Evolutionary conservation across 1,140 invertebrate species (phyloP).

Genomic region (Macrocentrus cingulum): DNA sequence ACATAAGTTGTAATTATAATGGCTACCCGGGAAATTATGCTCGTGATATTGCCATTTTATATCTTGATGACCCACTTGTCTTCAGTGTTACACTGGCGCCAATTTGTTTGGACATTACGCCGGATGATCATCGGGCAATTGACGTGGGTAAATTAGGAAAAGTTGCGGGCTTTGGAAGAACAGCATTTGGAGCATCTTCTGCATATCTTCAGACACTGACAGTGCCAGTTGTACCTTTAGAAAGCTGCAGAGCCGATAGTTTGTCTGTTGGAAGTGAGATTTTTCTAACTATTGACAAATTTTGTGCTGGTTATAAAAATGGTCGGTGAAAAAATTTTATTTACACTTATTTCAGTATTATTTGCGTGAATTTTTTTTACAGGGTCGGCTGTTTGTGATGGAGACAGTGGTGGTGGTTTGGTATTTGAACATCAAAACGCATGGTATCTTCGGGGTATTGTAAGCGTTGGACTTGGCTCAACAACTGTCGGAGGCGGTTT

Average conservation of each 20-base stretch:
- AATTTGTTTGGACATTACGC: slow-evolving; percentile 45
- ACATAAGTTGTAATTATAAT: slow-evolving; percentile 40
- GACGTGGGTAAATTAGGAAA: slow-evolving; percentile 40
- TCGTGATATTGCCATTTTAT: slow-evolving; percentile 49
- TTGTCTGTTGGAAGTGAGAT: slow-evolving; percentile 26
- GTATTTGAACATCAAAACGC: slow-evolving; percentile 39
- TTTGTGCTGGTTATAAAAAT: slow-evolving; percentile 54
- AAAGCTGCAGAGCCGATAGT: slow-evolving; percentile 36
- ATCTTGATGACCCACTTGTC: slow-evolving; percentile 37
- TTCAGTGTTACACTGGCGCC: slow-evolving; percentile 43
- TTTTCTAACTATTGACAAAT: slow-evolving; percentile 48
- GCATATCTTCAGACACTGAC: slow-evolving; percentile 41
- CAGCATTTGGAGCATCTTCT: slow-evolving; percentile 37
- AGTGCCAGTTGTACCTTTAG: slow-evolving; percentile 42
- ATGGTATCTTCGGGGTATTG: slow-evolving; percentile 52
- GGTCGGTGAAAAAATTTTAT: slow-evolving; percentile 32
- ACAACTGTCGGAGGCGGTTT: slow-evolving; percentile 25
- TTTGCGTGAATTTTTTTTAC: too few relatives aligned
- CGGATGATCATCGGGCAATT: slow-evolving; percentile 30
- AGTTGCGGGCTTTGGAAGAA: slow-evolving; percentile 53
- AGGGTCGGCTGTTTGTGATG: slow-evolving; percentile 54
- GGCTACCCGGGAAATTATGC: slow-evolving; percentile 48
- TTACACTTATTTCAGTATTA: too few relatives aligned
- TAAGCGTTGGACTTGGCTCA: slow-evolving; percentile 45
- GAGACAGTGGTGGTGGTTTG: slow-evolving; percentile 54